Conservation (phyloP, 2,797 vertebrate species). For the Australoheros facetus region DNA sequence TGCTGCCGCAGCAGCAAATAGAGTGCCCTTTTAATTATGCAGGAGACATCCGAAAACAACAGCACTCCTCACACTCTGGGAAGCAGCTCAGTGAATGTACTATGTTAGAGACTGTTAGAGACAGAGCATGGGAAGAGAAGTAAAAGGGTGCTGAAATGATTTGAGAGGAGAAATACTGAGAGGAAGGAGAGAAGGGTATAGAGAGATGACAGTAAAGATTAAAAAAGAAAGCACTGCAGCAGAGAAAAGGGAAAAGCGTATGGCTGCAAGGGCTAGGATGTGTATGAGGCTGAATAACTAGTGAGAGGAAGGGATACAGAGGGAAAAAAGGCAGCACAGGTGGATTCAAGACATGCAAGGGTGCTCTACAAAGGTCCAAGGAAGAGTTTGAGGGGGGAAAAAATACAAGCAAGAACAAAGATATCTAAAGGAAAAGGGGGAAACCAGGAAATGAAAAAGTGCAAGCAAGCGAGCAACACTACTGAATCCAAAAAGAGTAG, state of each 20-base stretch:
- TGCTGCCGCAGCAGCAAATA: constrained; percentile 74
- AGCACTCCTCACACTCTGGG: constrained; percentile 81
- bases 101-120: constrained; percentile 76
- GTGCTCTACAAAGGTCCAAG: constrained; percentile 18
- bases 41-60: constrained; percentile 84
- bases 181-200: constrained; percentile 19
- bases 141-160: constrained; percentile 53
- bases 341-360: constrained; percentile 10
- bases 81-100: constrained; percentile 76
- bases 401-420: constrained; percentile 22
- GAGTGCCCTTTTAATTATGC: constrained; percentile 86
- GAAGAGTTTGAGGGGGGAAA: constrained; percentile 12
- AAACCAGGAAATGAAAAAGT: constrained; percentile 9
- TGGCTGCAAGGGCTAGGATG: constrained; percentile 35
- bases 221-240: constrained; percentile 53
- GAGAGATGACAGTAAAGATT: constrained; percentile 61
- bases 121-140: constrained; percentile 42
- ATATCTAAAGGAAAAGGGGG: not conserved
- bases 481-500: constrained; percentile 57
- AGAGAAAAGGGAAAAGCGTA: constrained; percentile 18
- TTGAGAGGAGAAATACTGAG: constrained; percentile 49
- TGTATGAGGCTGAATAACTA: constrained; percentile 22
- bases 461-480: constrained; percentile 37
- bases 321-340: not conserved
- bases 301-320: constrained; percentile 1